Conservation (phyloP, 2,113 vertebrate genomes). For the Hemicordylus capensis region DNA sequence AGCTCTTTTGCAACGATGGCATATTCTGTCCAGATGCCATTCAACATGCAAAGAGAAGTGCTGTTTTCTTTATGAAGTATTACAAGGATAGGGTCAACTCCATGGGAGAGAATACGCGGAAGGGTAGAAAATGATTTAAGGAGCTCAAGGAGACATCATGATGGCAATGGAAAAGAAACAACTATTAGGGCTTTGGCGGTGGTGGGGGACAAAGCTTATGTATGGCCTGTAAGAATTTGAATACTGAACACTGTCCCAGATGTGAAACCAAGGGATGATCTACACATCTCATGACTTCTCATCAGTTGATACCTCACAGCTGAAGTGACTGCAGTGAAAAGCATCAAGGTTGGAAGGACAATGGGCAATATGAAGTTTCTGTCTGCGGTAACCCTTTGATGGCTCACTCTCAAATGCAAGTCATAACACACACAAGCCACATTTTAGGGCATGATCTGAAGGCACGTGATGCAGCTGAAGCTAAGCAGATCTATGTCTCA, state of each 20-base stretch:
- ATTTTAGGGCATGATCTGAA: too few relatives aligned
- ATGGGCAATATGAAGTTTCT: not conserved
- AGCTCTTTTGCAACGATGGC: not conserved
- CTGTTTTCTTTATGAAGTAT: slow-evolving; percentile 4
- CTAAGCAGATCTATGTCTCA: too few relatives aligned
- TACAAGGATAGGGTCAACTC: not conserved
- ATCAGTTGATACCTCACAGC: not conserved
- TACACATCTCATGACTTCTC: not conserved
- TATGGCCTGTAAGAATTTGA: accelerated
- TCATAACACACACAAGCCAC: not conserved
- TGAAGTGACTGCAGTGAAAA: not conserved
- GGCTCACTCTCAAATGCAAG: not conserved
- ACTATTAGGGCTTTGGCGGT: not conserved
- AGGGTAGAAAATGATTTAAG: not conserved
- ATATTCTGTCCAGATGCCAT: slow-evolving; percentile 9
- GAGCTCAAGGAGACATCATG: not conserved
- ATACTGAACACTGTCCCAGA: too few relatives aligned
- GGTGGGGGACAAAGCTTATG: not conserved
- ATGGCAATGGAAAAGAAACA: not conserved
- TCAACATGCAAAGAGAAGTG: accelerated
- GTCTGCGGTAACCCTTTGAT: not conserved
- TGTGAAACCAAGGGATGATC: not conserved
- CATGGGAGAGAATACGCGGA: not conserved
- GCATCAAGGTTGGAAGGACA: not conserved
- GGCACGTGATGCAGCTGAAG: too few relatives aligned